Evolutionary conservation across 2,888 invertebrate species (phyloP), one percentile per base, ranked within the genome.

Genomic region (Hemistola chrysoprasaria): DNA sequence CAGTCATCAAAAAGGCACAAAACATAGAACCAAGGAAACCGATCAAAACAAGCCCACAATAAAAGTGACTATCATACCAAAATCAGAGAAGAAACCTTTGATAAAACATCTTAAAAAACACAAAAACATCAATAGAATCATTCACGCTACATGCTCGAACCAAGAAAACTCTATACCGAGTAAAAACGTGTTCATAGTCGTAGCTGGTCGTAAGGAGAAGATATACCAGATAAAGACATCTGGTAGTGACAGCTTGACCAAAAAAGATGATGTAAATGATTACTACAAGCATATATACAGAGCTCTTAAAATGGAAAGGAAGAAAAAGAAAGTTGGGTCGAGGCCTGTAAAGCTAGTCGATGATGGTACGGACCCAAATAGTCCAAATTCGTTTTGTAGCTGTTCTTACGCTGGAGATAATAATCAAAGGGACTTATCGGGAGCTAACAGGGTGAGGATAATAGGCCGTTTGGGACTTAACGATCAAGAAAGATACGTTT

Each of bases 381-480:
- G 16, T 16, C 16, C 16, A 16, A 4, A 4, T 2, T 16, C 16
- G 2, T 16, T 3, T 4, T 16, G 16, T 16, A 4, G 16, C 3
- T 16, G 16, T 16, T 16, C 16, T 4, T 16, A 16, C 16, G 27
- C 26, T 1, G n/a, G 22, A 1, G 27, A 35, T 1, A 16, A 8
- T 6, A 8, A 11, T n/a, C 11, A 8, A 1, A 6, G 8, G 7
- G 28, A 35, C 0, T 11, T 33, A 0, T 8, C 31, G 1, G 53
- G 47, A 1, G 71, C 55, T 47, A 79, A 72, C 47, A 67, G 67
- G 11, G 65, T 85, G 0, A 67, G 62, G 32, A 77, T 87, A 36
- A 63, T 68, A 16, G 85, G 87, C 5, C 70, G 65, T 28, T 50
- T 87, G 7, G 87, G 84, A 0, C 48, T 78, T 1, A 72, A 65